A percentile compares a stretch with the other conserved stretches of the same genome.
Evolutionary conservation across 2,888 invertebrate genomes (phyloP).

Genomic region (Stenodema calcarata): DNA sequence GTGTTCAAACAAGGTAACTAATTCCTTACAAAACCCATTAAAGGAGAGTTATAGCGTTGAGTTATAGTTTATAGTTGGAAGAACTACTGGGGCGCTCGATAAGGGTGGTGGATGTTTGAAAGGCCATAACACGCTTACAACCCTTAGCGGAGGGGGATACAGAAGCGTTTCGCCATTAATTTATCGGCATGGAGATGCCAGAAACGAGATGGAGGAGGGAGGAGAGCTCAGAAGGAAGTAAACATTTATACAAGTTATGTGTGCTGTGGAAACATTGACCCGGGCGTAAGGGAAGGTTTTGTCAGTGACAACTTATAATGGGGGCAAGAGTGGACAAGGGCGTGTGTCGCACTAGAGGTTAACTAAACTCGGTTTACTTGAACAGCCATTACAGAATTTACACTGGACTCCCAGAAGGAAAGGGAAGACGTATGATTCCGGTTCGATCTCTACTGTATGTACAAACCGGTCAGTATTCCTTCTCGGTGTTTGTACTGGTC

Average conservation of each 20-base stretch:
- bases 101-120: constrained; percentile 33
- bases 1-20: constrained; percentile 46
- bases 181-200: constrained; percentile 18
- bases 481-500: not conserved
- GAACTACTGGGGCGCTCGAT: constrained; percentile 47
- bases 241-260: constrained; percentile 30
- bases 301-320: constrained; percentile 41
- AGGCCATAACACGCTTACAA: constrained; percentile 27
- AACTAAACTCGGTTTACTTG: constrained; percentile 44
- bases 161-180: constrained; percentile 30
- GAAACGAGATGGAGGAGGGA: constrained; percentile 8
- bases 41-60: constrained; percentile 47
- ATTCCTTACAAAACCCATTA: constrained; percentile 48
- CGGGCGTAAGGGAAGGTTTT: not conserved
- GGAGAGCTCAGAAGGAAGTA: constrained; percentile 6
- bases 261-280: constrained; percentile 36
- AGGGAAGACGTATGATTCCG: constrained; percentile 16
- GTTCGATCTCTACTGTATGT: constrained; percentile 31
- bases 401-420: constrained; percentile 44
- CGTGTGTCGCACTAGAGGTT: not conserved
- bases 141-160: not conserved
- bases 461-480: constrained; percentile 24
- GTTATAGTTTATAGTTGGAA: constrained; percentile 50
- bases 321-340: constrained; percentile 4
- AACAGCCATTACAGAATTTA: constrained; percentile 54